A percentile compares a stretch with the other conserved stretches of the same genome.
Evolutionary conservation across 2,888 invertebrate genomes (phyloP).

Genomic region (Phalangium opilio): DNA sequence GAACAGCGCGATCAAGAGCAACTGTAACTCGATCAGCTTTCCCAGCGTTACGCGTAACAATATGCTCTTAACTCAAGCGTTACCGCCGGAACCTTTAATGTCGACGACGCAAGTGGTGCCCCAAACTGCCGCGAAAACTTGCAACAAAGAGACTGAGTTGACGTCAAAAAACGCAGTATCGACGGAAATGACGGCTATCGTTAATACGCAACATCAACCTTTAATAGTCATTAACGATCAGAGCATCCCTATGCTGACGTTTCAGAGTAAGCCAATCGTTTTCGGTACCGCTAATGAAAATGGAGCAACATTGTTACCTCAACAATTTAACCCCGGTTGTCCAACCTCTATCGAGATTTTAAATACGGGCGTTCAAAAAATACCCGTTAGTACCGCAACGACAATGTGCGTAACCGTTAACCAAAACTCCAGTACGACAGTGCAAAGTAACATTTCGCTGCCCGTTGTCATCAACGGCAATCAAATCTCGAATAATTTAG

Average conservation of each 20-base stretch:
- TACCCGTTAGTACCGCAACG: too few relatives aligned
- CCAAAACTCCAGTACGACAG: too few relatives aligned
- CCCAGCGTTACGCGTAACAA: too few relatives aligned
- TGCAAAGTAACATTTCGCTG: too few relatives aligned
- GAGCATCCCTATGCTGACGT: conserved; percentile 2
- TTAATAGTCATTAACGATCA: conserved; percentile 4
- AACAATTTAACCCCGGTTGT: not conserved
- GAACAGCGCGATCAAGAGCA: too few relatives aligned
- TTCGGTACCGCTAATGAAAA: not conserved
- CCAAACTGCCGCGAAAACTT: too few relatives aligned
- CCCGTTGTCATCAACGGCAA: too few relatives aligned
- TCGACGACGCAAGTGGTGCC: conserved; percentile 13
- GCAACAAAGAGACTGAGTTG: not conserved
- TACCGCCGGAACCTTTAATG: conserved; percentile 15
- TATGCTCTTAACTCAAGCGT: conserved; percentile 11
- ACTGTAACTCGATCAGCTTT: too few relatives aligned
- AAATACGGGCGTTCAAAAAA: too few relatives aligned
- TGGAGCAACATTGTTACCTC: not conserved
- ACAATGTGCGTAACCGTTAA: too few relatives aligned
- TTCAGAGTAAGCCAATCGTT: not conserved
- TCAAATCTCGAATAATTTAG: too few relatives aligned
- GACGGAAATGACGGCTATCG: not conserved
- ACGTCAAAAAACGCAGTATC: not conserved
- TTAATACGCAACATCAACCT: not conserved
- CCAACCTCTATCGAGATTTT: not conserved